Base-by-base conservation (phyloP, 2,113 vertebrate genomes). In the Ammodytes dubius region DNA sequence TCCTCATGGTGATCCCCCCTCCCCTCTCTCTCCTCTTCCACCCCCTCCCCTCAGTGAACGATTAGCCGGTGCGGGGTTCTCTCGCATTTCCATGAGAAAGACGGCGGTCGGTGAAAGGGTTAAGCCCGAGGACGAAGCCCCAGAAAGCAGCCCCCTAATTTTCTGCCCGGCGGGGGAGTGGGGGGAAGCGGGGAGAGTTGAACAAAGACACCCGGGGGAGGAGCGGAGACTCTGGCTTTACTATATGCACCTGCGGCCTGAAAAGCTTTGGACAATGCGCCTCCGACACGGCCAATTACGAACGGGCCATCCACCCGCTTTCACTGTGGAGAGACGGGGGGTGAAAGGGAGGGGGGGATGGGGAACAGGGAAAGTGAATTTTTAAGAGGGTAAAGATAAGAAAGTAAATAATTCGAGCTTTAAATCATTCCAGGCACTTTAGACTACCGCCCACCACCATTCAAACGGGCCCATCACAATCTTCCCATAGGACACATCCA, bases 191-290 rank as follows among this genome's bases (percentile, higher is more conserved):
- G 90, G 89, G 94, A 87, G 88, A 75, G 88, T 76, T 27, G 92
- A 94, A 95, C 94, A 96, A 96, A 95, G 94, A 87, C 91, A 78
- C 76, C 92, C 87, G 89, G 93, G 94, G 95, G 95, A 94, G 94
- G 93, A 89, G 93, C 86, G 70, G 91, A 84, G 92, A 89, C 91
- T 94, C 89, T 79, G 87, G 91, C 93, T 96, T 95, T 95, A 95
- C 95, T 94, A 92, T 92, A 89, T 93, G 95, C 95, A 96, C 95
- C 95, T 96, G 95, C 95, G 89, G 93, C 87, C 94, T 95, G 94
- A 95, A 96, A 95, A 93, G 94, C 88, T 60, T 42, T 64, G 91
- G 92, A 95, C 94, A 96, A 95, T 93, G 92, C 86, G 92, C 90
- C 92, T 93, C 91, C 83, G 95, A 95, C 95, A 95, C 94, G 92